Conservation (phyloP, 2,888 invertebrate genomes). For the Eupithecia subumbrata region DNA sequence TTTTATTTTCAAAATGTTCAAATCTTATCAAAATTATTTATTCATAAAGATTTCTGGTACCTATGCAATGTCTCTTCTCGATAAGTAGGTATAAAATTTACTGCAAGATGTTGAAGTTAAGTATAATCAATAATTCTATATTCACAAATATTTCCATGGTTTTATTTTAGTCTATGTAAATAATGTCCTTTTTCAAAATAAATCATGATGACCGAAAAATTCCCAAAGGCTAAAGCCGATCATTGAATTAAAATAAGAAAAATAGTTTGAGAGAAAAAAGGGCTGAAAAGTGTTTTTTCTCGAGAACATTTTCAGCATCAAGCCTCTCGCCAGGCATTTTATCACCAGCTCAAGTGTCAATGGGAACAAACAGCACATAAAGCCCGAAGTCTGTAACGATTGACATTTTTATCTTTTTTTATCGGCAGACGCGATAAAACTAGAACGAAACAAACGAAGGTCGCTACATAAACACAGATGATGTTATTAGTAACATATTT, state of each 20-base stretch:
- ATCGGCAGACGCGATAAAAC: slow-evolving; percentile 35
- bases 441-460: slow-evolving; percentile 39
- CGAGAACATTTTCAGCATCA: background rate
- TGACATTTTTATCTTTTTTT: slow-evolving; percentile 31
- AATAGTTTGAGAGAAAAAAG: background rate
- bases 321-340: slow-evolving; percentile 20
- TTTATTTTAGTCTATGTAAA: too few relatives aligned
- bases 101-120: too few relatives aligned
- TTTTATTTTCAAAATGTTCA: background rate
- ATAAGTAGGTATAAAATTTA: too few relatives aligned
- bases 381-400: slow-evolving; percentile 24
- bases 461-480: slow-evolving; percentile 32
- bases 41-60: too few relatives aligned
- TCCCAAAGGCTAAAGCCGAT: background rate
- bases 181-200: too few relatives aligned
- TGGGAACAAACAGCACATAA: slow-evolving; percentile 30
- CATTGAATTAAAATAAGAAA: background rate
- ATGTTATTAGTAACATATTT: background rate
- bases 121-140: too few relatives aligned
- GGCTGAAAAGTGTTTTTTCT: background rate
- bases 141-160: too few relatives aligned
- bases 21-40: too few relatives aligned
- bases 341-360: slow-evolving; percentile 28
- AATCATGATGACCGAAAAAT: background rate
- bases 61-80: too few relatives aligned